Evolutionary conservation across 2,113 vertebrate species (phyloP), one percentile per base, ranked within the genome.

Genomic region (Gadus macrocephalus): DNA sequence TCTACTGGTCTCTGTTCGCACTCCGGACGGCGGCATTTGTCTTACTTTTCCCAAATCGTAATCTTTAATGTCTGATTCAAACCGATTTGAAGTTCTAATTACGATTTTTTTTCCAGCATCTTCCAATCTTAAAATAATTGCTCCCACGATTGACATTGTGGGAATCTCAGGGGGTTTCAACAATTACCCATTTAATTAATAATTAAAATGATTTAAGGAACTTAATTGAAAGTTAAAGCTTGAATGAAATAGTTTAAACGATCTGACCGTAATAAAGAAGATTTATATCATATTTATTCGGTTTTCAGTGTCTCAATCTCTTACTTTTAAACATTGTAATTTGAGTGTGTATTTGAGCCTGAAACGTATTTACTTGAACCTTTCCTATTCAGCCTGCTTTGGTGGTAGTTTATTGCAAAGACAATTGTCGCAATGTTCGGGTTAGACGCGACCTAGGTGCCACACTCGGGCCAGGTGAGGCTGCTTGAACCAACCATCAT

Each of bases 351-450:
- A 73, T 73, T 79, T 81, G 73, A 73, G 59, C 75, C 81, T 87
- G 83, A 84, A 87, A 89, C 85, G 81, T 63, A 66, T 62, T 68
- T 81, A 86, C 69, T 15, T 69, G 77, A 78, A 17, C 62, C 25
- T 25, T 59, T 77, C 25, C 67, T 68, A 25, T 76, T 81, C 62
- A 31, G 42, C 63, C 66, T 70, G 53, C 64, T 69, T 28, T 53
- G 63, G 62, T 73, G 67, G 77, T 64, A 76, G 74, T 78, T 81
- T 73, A 76, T 42, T 74, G 62, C 61, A 62, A 17, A 69, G 60
- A 25, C 65, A 22, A 59, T 81, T 89, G 80, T 81, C 73, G 76
- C 63, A 77, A 55, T 49, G 42, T 3, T 35, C 4, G 6, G 4
- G 31, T 4, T 35, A 35, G 3, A 35, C 31, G 31, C 31, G 0